Conservation (phyloP, 2,113 vertebrate species). For the Rhadina sibilatrix region DNA sequence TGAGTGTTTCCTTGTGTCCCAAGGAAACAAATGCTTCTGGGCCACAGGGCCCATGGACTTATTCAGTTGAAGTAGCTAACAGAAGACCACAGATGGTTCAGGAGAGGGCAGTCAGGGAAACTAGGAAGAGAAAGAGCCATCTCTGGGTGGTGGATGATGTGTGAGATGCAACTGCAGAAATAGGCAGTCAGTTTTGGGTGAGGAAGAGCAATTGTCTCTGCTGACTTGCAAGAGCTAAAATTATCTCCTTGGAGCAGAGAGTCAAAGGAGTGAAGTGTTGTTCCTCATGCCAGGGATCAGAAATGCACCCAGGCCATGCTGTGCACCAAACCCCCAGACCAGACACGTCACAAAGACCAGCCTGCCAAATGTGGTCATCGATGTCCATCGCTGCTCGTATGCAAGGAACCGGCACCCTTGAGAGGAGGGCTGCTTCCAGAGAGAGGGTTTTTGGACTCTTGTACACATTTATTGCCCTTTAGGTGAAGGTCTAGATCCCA, state of each 20-base stretch:
- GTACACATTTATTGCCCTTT: neutral
- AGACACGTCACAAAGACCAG: neutral
- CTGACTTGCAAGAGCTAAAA: neutral
- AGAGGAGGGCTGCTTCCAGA: neutral
- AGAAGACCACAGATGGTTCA: neutral
- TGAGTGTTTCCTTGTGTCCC: neutral
- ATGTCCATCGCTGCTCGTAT: neutral
- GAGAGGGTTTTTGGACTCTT: neutral
- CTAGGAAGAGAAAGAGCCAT: neutral
- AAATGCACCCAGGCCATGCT: neutral
- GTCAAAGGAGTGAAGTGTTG: neutral
- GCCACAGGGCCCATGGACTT: too few species aligned
- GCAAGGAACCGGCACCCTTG: rapidly evolving
- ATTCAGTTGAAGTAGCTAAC: neutral
- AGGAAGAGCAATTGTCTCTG: neutral
- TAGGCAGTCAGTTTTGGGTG: neutral
- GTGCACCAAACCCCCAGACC: neutral
- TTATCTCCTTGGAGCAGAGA: neutral
- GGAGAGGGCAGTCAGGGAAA: neutral
- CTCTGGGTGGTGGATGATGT: neutral
- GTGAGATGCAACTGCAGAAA: neutral
- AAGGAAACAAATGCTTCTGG: neutral
- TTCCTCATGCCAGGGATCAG: neutral
- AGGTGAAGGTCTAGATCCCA: neutral
- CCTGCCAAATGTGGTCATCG: neutral